Evolutionary conservation across 2,797 vertebrate species (phyloP).

Genomic region (Chloroceryle amazona): DNA sequence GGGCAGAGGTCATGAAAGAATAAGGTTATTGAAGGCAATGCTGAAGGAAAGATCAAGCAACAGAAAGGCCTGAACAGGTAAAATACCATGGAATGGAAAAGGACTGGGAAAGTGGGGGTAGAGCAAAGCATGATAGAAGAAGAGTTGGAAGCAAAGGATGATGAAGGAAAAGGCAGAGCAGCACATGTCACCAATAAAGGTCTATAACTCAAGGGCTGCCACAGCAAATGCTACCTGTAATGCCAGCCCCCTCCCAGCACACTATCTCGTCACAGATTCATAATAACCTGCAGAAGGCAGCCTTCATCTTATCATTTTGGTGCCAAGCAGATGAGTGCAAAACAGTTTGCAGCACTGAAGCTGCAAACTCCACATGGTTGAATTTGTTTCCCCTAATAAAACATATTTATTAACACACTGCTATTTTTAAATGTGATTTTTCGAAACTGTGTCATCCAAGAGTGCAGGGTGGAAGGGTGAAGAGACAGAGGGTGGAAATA

Average conservation of each 20-base stretch:
- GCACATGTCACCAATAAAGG: background rate
- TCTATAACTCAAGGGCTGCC: background rate
- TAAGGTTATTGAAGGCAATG: background rate
- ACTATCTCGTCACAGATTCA: background rate
- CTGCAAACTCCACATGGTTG: slow-evolving; percentile 21
- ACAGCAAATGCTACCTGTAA: background rate
- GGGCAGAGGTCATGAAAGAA: background rate
- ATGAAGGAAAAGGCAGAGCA: accelerated
- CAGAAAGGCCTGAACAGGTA: accelerated
- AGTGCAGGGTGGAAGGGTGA: background rate
- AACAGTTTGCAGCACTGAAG: slow-evolving; percentile 10
- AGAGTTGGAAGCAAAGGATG: background rate
- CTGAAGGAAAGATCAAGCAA: background rate
- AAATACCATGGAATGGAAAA: background rate
- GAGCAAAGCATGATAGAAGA: accelerated
- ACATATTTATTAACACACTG: slow-evolving; percentile 31
- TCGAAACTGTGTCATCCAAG: slow-evolving; percentile 32
- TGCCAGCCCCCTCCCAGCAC: background rate
- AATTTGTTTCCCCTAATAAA: slow-evolving; percentile 48
- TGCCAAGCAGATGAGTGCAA: background rate
- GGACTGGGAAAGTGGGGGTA: background rate
- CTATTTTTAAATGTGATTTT: slow-evolving; percentile 53
- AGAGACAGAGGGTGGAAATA: background rate
- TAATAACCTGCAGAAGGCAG: background rate
- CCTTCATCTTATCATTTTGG: background rate